A percentile compares a stretch with the other conserved stretches of the same genome.
Evolutionary conservation across 2,888 invertebrate species (phyloP).

Genomic region (Eremobia ochroleuca): DNA sequence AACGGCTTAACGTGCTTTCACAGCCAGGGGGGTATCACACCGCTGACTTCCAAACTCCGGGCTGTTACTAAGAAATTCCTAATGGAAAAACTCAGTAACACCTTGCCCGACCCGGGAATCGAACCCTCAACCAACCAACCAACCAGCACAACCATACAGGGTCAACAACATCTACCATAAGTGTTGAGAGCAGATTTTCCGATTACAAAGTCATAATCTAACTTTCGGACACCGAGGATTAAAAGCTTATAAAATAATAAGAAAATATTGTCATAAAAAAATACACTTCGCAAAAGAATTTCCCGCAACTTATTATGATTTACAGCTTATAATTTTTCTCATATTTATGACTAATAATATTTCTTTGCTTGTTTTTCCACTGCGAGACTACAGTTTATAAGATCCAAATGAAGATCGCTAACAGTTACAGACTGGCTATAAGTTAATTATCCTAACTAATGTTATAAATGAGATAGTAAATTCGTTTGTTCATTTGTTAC

Average conservation of each 20-base stretch:
- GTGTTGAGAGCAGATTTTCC: constrained; percentile 14
- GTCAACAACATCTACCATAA: background rate
- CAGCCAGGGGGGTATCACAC: too few species aligned
- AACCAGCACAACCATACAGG: background rate
- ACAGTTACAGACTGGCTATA: too few species aligned
- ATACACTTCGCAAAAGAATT: background rate
- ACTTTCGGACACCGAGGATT: constrained; percentile 7
- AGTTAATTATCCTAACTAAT: too few species aligned
- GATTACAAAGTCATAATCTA: constrained; percentile 4
- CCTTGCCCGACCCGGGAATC: too few species aligned
- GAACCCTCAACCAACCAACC: too few species aligned
- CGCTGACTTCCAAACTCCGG: too few species aligned
- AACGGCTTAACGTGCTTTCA: too few species aligned
- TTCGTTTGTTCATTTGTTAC: too few species aligned
- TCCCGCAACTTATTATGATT: background rate
- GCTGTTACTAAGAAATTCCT: too few species aligned
- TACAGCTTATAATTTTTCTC: background rate
- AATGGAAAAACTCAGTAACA: too few species aligned
- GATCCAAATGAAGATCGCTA: too few species aligned
- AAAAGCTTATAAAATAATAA: background rate
- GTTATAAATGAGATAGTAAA: too few species aligned
- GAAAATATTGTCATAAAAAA: constrained; percentile 5
- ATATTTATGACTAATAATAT: background rate
- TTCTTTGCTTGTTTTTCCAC: background rate
- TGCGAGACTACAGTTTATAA: background rate